Conservation (phyloP, 2,888 invertebrate species). For the Xestia sexstrigata region DNA sequence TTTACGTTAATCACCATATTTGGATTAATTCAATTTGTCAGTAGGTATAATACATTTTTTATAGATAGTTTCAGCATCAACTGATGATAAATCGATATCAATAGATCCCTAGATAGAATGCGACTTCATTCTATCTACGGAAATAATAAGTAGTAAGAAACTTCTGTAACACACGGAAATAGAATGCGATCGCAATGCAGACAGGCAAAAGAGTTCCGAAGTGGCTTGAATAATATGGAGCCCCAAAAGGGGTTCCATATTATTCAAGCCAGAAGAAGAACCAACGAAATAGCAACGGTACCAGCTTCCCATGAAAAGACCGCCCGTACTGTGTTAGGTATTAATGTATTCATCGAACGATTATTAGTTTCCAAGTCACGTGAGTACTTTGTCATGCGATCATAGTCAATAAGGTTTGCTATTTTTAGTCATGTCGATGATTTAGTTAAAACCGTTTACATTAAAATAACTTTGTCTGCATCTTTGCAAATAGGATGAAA, state of each 20-base stretch:
- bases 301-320: background rate
- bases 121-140: too few relatives aligned
- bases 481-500: constrained; percentile 13
- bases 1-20: constrained; percentile 5
- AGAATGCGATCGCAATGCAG: background rate
- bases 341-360: constrained; percentile 21
- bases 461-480: constrained; percentile 12
- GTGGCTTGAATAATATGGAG: background rate
- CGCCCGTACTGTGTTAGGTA: background rate
- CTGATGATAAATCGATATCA: background rate
- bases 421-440: constrained; percentile 19
- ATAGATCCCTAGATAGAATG: background rate
- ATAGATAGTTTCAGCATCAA: background rate
- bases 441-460: background rate
- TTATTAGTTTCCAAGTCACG: constrained; percentile 11
- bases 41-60: constrained; percentile 2
- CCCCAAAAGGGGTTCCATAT: too few relatives aligned
- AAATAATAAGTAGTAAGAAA: too few relatives aligned
- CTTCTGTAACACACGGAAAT: background rate
- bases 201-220: background rate
- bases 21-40: constrained; percentile 23
- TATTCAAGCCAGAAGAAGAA: too few relatives aligned
- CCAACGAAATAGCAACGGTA: background rate
- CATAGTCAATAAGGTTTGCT: background rate
- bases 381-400: background rate